These are phyloP conservation scores for Loripinus fragilis DNA, from an alignment of 2,888 invertebrate species.

Conservation along the genomic window DNA sequence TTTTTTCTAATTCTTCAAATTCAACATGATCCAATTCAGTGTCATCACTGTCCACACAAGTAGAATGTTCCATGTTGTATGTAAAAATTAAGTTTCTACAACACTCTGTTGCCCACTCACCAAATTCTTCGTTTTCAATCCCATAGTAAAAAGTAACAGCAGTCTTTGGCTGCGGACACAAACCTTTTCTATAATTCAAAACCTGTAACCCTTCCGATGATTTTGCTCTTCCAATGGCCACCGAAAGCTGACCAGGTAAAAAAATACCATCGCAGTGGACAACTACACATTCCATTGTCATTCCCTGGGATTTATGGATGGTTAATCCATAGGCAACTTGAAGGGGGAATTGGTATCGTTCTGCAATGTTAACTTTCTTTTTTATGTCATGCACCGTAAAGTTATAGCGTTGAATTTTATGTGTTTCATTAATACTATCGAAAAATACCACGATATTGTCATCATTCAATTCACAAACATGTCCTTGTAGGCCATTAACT, in stretches of 20 bases:
- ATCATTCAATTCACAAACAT: slow-evolving; percentile 11
- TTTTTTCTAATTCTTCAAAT: slow-evolving; percentile 29
- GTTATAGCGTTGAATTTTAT: background rate
- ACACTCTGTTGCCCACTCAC: background rate
- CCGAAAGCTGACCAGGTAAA: slow-evolving; percentile 36
- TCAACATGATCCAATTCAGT: slow-evolving; percentile 19
- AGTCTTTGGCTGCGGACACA: slow-evolving; percentile 29
- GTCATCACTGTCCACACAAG: too few relatives aligned
- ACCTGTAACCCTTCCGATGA: slow-evolving; percentile 21
- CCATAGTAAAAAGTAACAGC: slow-evolving; percentile 25
- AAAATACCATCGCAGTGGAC: background rate
- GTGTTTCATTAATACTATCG: background rate
- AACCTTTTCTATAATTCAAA: slow-evolving; percentile 32
- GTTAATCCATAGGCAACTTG: background rate
- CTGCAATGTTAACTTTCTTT: background rate
- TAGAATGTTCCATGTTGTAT: background rate
- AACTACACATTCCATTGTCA: background rate
- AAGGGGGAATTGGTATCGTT: background rate
- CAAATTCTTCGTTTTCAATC: background rate
- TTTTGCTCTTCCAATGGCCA: slow-evolving; percentile 37
- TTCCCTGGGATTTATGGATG: background rate
- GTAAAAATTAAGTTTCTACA: background rate
- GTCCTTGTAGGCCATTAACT: slow-evolving; percentile 41
- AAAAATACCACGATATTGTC: slow-evolving; percentile 16
- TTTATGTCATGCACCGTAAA: background rate